A percentile compares a stretch with the other conserved stretches of the same genome.
Conservation (phyloP, 2,113 vertebrate species). For the Bothrops jararaca region DNA sequence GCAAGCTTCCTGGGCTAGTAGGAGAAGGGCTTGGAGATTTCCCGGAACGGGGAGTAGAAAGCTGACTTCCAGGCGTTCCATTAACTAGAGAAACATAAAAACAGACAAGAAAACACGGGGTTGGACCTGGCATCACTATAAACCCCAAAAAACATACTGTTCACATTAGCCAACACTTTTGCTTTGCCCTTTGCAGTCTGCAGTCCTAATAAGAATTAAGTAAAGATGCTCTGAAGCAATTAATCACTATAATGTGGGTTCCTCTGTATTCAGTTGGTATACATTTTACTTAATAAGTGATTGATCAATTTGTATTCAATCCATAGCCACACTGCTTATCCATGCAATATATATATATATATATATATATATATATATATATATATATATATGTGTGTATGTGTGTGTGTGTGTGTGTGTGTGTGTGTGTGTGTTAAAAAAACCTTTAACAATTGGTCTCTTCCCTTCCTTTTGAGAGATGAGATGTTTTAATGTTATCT, state of each 20-base stretch:
- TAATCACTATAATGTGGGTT: constrained; percentile 1
- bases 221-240: constrained; percentile 2
- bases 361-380: not conserved
- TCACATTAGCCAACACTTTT: not conserved
- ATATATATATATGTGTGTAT: too few species aligned
- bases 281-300: constrained; percentile 26
- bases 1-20: constrained; percentile 92
- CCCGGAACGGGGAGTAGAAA: constrained; percentile 93
- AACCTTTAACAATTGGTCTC: not conserved
- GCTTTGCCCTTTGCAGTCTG: not conserved
- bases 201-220: constrained; percentile 15
- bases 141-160: not conserved
- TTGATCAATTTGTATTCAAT: constrained; percentile 29
- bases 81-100: constrained; percentile 74
- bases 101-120: constrained; percentile 36
- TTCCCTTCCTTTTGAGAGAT: not conserved
- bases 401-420: too few species aligned
- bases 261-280: not conserved
- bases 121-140: not conserved
- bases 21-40: constrained; percentile 95
- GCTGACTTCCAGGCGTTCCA: constrained; percentile 94
- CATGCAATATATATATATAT: constrained; percentile 19
- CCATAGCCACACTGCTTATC: not conserved
- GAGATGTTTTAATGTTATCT: not conserved
- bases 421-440: too few species aligned